Base-by-base conservation (phyloP, 2,797 vertebrate genomes). In the Siniperca obscura region DNA sequence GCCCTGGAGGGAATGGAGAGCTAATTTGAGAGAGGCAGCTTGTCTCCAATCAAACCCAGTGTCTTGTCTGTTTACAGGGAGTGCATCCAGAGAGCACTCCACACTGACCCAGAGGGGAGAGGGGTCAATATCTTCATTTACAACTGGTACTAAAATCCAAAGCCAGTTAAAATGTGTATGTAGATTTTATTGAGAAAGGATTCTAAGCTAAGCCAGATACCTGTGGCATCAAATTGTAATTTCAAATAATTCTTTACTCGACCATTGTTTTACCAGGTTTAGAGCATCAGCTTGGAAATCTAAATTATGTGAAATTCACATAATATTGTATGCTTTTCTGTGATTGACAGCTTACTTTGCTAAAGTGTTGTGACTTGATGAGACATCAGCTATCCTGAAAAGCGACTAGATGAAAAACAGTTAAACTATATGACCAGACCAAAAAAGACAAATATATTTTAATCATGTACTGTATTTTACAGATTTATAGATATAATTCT, bases 11-110 rank as follows among this genome's bases (percentile, higher is more conserved):
- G 76, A 81, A 80, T 71, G 52, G 59, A 77, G 72, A 68, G 80
- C 85, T 89, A 87, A 89, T 90, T 76, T 76, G 80, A 75, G 76
- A 76, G 38, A 66, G 57, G 52, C 75, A 64, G 85, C 76, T 82
- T 44, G 34, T 81, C 85, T 82, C 69, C 72, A 84, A 80, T 86
- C 82, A 79, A 56, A 78, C 34, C 44, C 64, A 14, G 17, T 38
- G 64, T 70, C 76, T 70, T 56, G 70, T 80, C 70, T 86, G 74
- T 88, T 86, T 81, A 80, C 73, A 67, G 25, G 62, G 30, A 40
- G 48, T 34, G 21, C 27, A 27, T 73, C 61, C 77, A 76, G 30
- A 80, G 76, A 61, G 82, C 57, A 61, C 64, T 75, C 11, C 62
- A 38, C 52, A 4, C 69, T 53, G 70, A 84, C 70, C 67, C 12